These are phyloP conservation scores for Sardina pilchardus DNA, from an alignment of 2,113 vertebrate species.

Conservation along the genomic window DNA sequence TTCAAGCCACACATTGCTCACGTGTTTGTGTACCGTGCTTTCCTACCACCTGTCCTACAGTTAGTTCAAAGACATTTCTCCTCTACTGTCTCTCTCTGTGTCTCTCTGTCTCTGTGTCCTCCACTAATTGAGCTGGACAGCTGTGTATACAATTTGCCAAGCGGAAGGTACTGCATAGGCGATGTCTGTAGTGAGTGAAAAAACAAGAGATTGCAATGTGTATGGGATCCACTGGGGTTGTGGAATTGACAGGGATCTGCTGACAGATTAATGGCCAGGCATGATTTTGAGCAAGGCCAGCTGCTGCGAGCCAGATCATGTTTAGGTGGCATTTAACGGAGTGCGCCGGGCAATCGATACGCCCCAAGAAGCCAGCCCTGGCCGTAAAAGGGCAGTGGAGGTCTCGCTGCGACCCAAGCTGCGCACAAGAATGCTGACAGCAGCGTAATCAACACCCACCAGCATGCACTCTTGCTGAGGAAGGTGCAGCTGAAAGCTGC, in stretches of 20 bases:
- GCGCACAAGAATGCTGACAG: constrained; percentile 65
- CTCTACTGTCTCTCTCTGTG: not conserved
- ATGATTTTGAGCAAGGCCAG: constrained; percentile 51
- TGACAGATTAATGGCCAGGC: constrained; percentile 57
- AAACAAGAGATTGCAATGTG: constrained; percentile 49
- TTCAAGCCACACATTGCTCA: not conserved
- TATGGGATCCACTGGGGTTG: constrained; percentile 39
- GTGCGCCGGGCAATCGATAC: constrained; percentile 59
- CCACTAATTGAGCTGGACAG: constrained; percentile 50
- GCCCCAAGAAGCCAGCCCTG: constrained; percentile 42
- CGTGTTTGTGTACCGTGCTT: not conserved
- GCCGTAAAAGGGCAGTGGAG: constrained; percentile 64
- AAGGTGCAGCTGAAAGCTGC: not conserved
- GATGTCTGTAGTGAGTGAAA: not conserved
- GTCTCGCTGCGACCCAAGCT: constrained; percentile 23
- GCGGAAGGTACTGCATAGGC: constrained; percentile 1
- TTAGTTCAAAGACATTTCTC: not conserved
- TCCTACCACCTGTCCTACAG: not conserved
- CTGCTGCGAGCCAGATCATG: constrained; percentile 47
- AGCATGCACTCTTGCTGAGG: not conserved
- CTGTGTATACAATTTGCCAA: constrained; percentile 38
- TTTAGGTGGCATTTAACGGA: constrained; percentile 48
- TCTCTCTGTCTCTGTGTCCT: constrained; percentile 19
- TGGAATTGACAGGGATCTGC: constrained; percentile 54
- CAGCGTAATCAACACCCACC: constrained; percentile 52